phyloP scores from a whole-genome alignment of 2,888 invertebrate species.

The Bembecia ichneumoniformis region DNA sequence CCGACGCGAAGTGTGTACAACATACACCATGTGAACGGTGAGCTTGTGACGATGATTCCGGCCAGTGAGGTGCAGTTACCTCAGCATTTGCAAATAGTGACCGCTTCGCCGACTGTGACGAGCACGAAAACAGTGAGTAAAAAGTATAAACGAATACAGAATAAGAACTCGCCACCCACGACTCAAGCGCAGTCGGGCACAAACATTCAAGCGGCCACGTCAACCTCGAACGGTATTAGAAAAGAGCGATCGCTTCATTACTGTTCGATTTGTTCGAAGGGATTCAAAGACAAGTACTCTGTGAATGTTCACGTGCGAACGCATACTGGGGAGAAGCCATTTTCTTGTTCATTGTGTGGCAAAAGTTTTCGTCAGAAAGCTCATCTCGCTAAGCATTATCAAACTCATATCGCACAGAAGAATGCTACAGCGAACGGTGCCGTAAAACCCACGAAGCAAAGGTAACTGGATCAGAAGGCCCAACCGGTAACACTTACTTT shows the following conservation, averaged over 20 bases:
- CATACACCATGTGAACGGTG: conserved; percentile 63
- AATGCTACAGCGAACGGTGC: conserved; percentile 78
- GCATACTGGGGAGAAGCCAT: conserved; percentile 98
- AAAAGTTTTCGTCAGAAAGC: conserved; percentile 94
- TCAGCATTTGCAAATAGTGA: conserved; percentile 70
- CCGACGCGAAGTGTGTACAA: conserved; percentile 69
- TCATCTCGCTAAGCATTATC: conserved; percentile 92
- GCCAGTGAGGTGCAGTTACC: conserved; percentile 56
- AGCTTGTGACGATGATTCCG: conserved; percentile 63
- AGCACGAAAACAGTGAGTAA: conserved; percentile 76
- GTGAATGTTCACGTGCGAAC: conserved; percentile 98
- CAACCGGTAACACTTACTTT: conserved; percentile 14
- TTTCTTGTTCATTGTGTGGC: conserved; percentile 93
- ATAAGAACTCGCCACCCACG: conserved; percentile 61
- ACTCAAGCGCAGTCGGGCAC: conserved; percentile 47
- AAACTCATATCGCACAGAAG: conserved; percentile 92
- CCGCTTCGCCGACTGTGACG: conserved; percentile 73
- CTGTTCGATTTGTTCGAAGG: conserved; percentile 93
- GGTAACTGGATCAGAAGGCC: conserved; percentile 42
- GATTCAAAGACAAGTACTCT: conserved; percentile 96
- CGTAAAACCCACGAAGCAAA: conserved; percentile 69
- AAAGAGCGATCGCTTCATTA: conserved; percentile 92
- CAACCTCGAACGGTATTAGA: conserved; percentile 80
- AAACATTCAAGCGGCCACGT: conserved; percentile 67
- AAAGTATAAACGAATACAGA: conserved; percentile 78